Conservation (phyloP, 2,888 invertebrate genomes). For the Cataglyphis altisquamis region DNA sequence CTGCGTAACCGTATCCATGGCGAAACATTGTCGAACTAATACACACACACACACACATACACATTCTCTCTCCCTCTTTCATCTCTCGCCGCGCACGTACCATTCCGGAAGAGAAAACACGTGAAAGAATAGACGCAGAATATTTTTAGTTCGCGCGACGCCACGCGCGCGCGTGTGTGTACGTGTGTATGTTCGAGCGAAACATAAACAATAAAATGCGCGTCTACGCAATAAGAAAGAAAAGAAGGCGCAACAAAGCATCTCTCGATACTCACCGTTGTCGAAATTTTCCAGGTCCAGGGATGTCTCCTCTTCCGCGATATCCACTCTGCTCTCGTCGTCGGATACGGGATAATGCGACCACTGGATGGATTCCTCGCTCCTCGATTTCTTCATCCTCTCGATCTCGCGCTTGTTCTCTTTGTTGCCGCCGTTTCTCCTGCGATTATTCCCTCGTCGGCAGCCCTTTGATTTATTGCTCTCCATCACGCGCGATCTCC, state of each 20-base stretch:
- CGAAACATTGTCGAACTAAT: conserved; percentile 3
- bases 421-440: neutral
- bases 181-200: too few relatives aligned
- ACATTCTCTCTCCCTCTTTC: neutral
- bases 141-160: neutral
- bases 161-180: neutral
- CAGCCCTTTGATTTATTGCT: neutral
- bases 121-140: neutral
- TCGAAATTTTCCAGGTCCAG: conserved; percentile 12
- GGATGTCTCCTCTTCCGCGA: neutral
- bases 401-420: conserved; percentile 22
- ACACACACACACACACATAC: too few relatives aligned
- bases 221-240: neutral
- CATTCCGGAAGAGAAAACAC: neutral
- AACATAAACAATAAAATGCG: neutral
- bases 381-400: neutral
- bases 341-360: neutral
- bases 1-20: neutral
- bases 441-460: conserved; percentile 3
- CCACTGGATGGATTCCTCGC: neutral
- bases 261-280: neutral
- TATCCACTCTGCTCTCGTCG: neutral
- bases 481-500: neutral
- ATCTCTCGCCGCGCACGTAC: neutral
- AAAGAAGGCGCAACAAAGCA: neutral